Base-by-base conservation (phyloP, 1,140 invertebrate species). In the Scaptodrosophila lebanonensis region DNA sequence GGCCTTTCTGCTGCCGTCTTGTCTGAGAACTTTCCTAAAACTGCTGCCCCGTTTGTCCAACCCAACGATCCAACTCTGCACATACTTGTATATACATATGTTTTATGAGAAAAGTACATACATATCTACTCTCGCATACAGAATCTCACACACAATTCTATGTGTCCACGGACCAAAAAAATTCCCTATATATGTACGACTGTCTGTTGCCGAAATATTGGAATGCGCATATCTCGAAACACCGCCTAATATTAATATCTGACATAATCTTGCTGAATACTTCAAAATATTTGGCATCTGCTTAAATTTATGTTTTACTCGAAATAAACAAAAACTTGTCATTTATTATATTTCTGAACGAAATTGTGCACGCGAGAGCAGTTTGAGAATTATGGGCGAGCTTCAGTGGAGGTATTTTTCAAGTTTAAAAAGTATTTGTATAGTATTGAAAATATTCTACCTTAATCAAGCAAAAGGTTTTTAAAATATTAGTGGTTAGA, bases 1-100 rank as follows among this genome's bases (percentile, higher is more conserved):
- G 67, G 72, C 72, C n/a, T n/a, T n/a, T n/a, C n/a, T n/a, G 68
- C 56, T 68, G 40, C 35, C 52, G 68, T 73, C 60, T 56, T 39
- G 44, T 56, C 42, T 77, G 65, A 68, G 70, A 40, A 79, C 51
- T 69, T 77, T 73, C 82, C 68, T 73, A 76, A 77, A 79, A 77
- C 73, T 82, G 73, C 56, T 68, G 73, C 79, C 63, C 54, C 59
- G 48, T 58, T 54, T 18, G 47, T 45, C 75, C 44, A 48, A 65
- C 9, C 45, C 52, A 50, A 17, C 25, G n/a, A 30, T 8, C 11
- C 39, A 57, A 62, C 44, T 39, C 43, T 57, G 25, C 11, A 9
- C 0, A 50, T 44, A 32, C 52, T 44, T 44, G 13, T 30, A 25
- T 1, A 6, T 12, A 5, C 0, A 1, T 4, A n/a, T n/a, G 2